Evolutionary conservation across 2,113 vertebrate genomes (phyloP).

Genomic region (Labrus mixtus): DNA sequence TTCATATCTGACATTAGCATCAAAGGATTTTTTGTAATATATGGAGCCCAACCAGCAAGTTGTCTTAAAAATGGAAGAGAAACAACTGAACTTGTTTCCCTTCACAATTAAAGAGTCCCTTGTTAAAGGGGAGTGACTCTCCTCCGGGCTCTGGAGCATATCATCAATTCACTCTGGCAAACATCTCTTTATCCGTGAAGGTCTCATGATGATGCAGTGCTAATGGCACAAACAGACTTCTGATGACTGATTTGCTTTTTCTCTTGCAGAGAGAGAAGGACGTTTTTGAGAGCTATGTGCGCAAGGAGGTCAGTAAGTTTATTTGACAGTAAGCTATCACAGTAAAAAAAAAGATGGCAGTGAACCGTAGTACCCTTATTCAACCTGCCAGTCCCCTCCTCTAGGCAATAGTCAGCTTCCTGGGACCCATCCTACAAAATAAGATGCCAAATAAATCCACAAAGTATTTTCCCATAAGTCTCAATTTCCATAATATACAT

Average conservation of each 20-base stretch:
- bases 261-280: slow-evolving; percentile 10
- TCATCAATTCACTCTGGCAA: slow-evolving; percentile 37
- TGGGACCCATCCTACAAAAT: slow-evolving; percentile 45
- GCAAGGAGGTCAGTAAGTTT: slow-evolving; percentile 10
- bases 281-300: not conserved
- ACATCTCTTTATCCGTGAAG: slow-evolving; percentile 4
- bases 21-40: slow-evolving; percentile 32
- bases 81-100: not conserved
- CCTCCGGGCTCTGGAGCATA: slow-evolving; percentile 15
- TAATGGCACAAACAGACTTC: slow-evolving; percentile 16
- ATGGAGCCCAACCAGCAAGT: not conserved
- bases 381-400: slow-evolving; percentile 8
- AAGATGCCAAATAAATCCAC: slow-evolving; percentile 52
- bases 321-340: not conserved
- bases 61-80: not conserved
- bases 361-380: slow-evolving; percentile 17
- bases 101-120: slow-evolving; percentile 36
- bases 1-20: slow-evolving; percentile 11
- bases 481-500: slow-evolving; percentile 30
- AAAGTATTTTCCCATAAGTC: not conserved
- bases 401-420: not conserved
- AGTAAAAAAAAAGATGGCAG: not conserved
- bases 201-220: slow-evolving; percentile 50
- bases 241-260: slow-evolving; percentile 8
- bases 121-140: slow-evolving; percentile 29